phyloP scores from a whole-genome alignment of 2,113 vertebrate species.

The Oreochromis spilurus region DNA sequence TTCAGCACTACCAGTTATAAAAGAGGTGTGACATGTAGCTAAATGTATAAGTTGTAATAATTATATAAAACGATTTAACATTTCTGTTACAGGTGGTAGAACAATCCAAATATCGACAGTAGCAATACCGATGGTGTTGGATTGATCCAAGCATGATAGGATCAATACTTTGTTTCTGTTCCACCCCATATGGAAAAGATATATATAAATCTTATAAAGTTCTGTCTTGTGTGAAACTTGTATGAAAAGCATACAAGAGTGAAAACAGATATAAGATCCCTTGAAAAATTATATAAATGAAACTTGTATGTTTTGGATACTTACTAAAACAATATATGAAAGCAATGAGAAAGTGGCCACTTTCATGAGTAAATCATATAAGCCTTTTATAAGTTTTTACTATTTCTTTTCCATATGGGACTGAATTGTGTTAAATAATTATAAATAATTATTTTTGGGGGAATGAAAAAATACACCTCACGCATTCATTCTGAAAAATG shows the following conservation, averaged over 20 bases:
- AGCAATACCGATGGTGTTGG: accelerated
- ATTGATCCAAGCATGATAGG: accelerated
- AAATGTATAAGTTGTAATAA: background rate
- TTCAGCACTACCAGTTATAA: background rate
- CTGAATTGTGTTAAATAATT: background rate
- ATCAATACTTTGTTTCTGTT: background rate
- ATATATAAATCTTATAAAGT: no score
- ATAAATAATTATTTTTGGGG: background rate
- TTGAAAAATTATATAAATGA: no score
- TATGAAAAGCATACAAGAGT: no score
- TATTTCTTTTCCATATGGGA: no score
- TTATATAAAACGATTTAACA: background rate
- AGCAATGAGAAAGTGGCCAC: no score
- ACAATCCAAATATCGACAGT: background rate
- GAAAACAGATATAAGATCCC: no score
- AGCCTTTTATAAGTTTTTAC: no score
- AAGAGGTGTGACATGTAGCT: accelerated
- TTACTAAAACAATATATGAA: no score
- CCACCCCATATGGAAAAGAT: background rate
- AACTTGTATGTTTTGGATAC: no score
- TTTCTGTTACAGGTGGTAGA: background rate
- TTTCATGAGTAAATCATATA: no score
- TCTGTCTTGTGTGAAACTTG: no score
- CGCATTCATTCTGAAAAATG: background rate
- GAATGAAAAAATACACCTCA: background rate